Evolutionary conservation across 1,140 invertebrate genomes (phyloP), one percentile per base, ranked within the genome.

Genomic region (Drosophila persimilis): DNA sequence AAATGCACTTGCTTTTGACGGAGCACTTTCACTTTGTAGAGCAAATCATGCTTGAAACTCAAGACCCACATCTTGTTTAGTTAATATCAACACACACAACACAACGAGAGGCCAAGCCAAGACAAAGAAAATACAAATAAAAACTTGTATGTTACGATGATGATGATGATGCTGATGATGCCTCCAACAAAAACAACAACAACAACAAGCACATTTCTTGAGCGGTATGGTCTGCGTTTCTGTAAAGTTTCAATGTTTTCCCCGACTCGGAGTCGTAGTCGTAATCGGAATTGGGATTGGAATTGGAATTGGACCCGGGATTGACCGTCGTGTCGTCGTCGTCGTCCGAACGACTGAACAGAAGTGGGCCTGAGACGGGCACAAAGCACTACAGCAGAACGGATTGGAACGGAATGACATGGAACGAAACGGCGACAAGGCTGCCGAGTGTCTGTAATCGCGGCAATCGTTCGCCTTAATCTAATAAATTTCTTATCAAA

Each of bases 401-500:
- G 43, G 31, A 43, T 5, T 26, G 55, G 46, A 69, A 22, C 54
- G 45, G 35, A 43, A 26, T 15, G 43, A 69, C 24, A 29, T 22
- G 43, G 43, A 47, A 20, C 41, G 53, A 45, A 64, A 22, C 48
- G 44, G 26, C 29, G 58, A 6, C 58, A 51, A 51, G 57, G 58
- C 47, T 62, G 20, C 35, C 52, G 39, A 46, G 58, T 59, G 64
- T 64, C 66, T 80, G 77, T 80, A 80, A 80, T 80, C 77, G 70
- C 79, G 60, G 72, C 80, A 76, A 84, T 84, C 80, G 76, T 61
- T 57, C 64, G 80, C 80, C 69, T 84, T 84, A 84, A 84, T 84
- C 80, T 84, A 84, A 84, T 84, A 84, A 84, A 84, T 84, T 84
- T 84, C 80, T 84, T 84, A 84, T 84, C 80, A 85, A 64, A 73